Percentiles rank a stretch among this genome's conserved stretches.
phyloP scores from a whole-genome alignment of 2,888 invertebrate species.

The Eristalis intricaria region DNA sequence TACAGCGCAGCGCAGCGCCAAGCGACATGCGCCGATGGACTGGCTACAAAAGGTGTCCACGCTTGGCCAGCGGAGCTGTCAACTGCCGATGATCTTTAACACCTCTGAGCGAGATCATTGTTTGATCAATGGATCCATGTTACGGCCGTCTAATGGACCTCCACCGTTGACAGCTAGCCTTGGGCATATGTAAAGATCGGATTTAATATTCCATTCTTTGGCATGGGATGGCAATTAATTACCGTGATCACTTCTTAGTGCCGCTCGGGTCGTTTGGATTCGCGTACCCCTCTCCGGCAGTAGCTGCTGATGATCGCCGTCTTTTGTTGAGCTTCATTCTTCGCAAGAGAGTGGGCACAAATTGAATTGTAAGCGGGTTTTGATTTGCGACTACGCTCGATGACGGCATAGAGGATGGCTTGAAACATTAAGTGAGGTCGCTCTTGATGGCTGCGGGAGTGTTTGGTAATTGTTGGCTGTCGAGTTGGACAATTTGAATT shows the following conservation, averaged over 20 bases:
- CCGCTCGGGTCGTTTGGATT: conserved; percentile 21
- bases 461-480: background rate
- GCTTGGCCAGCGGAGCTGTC: conserved; percentile 34
- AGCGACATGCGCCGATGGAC: background rate
- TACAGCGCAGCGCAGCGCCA: background rate
- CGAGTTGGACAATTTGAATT: too few relatives aligned
- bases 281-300: conserved; percentile 42
- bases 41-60: conserved; percentile 6
- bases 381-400: conserved; percentile 11
- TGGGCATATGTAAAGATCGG: conserved; percentile 47
- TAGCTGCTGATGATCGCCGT: background rate
- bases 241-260: conserved; percentile 36
- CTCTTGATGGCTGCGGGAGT: background rate
- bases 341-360: conserved; percentile 33
- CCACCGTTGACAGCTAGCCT: conserved; percentile 36
- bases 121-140: conserved; percentile 38
- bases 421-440: background rate
- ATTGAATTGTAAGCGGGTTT: conserved; percentile 56
- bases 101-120: conserved; percentile 12
- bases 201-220: conserved; percentile 49
- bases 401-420: background rate
- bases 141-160: conserved; percentile 22
- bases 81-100: conserved; percentile 47
- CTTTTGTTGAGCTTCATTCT: conserved; percentile 15
- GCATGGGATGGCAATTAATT: conserved; percentile 63